Conservation (phyloP, 92 coral and sea anemone species). For the Paramuricea clavata region DNA sequence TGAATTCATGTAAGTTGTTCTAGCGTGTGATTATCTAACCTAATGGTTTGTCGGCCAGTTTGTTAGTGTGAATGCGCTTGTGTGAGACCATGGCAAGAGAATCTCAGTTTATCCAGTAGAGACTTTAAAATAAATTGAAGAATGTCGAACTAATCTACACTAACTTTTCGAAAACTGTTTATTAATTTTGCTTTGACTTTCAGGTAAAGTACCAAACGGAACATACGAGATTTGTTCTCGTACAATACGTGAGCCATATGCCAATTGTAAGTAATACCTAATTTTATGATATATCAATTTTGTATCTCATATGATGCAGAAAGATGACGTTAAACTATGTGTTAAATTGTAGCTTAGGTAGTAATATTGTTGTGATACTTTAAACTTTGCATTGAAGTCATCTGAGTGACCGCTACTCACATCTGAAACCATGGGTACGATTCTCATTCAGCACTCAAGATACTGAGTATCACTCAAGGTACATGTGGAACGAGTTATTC, state of each 20-base stretch:
- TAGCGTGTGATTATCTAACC: neutral
- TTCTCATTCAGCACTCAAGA: too few species aligned
- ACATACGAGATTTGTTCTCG: conserved; percentile 96
- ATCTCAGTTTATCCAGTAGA: too few species aligned
- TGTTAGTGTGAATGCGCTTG: neutral
- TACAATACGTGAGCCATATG: conserved; percentile 85
- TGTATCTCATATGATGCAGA: neutral
- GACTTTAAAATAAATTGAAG: too few species aligned
- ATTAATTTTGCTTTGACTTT: neutral
- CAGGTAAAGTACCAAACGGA: conserved; percentile 95
- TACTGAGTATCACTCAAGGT: too few species aligned
- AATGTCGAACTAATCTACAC: too few species aligned
- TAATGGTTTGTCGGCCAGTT: neutral
- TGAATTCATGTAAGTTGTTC: conserved; percentile 83
- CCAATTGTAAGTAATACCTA: conserved; percentile 71
- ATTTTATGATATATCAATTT: neutral
- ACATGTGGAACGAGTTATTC: too few species aligned
- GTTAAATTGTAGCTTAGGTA: too few species aligned
- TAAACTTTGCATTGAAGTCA: neutral
- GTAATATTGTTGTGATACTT: too few species aligned
- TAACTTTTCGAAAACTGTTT: too few species aligned
- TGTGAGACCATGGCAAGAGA: too few species aligned
- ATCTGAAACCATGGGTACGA: neutral
- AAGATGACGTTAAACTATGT: too few species aligned
- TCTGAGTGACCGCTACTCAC: neutral